Base-by-base conservation (phyloP, 2,113 vertebrate species). In the Hylia prasina region DNA sequence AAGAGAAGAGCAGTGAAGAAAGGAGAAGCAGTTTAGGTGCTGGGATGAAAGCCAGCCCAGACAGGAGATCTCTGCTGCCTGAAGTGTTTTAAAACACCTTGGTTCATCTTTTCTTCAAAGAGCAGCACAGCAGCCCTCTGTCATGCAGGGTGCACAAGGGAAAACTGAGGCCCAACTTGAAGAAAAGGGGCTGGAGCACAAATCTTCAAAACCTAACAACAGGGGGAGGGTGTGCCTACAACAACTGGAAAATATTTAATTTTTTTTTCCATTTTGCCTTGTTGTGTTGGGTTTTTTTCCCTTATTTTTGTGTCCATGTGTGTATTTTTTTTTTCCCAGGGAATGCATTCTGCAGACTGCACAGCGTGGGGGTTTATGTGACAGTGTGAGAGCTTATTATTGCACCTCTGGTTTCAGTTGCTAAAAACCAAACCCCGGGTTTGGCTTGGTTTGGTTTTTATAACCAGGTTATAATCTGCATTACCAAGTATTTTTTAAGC, bases 271-370 rank as follows among this genome's bases (percentile, higher is more conserved):
- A 44, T 68, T 68, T 76, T 86, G 7, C 31, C 39, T 31, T 58
- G 20, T 20, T 76, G 3, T 42, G 5, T 30, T 57, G 44, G 16
- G 0, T 7, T 31, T 11, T 40, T 57, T 50, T 37, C 0, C 15
- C 11, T 30, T 31, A 8, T 31, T 68, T 66, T 17, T 66, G 7
- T 40, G 21, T 12, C 3, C 1, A 0, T 60, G 11, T 56, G 18
- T 47, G 12, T n/a, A 3, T 15, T 21, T 48, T 54, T 65, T 65
- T 48, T 57, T 1, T n/a, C n/a, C 20, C 37, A 68, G 9, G 31
- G 44, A 51, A 68, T 27, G 37, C 61, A 37, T 58, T 31, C 31
- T 66, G 25, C 61, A 66, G 51, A 25, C 16, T 31, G 31, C 25
- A 50, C 35, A 57, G 25, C 20, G 30, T 75, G 4, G 24, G 10